Conservation (phyloP, 2,113 vertebrate genomes). For the Balaenoptera acutorostrata region DNA sequence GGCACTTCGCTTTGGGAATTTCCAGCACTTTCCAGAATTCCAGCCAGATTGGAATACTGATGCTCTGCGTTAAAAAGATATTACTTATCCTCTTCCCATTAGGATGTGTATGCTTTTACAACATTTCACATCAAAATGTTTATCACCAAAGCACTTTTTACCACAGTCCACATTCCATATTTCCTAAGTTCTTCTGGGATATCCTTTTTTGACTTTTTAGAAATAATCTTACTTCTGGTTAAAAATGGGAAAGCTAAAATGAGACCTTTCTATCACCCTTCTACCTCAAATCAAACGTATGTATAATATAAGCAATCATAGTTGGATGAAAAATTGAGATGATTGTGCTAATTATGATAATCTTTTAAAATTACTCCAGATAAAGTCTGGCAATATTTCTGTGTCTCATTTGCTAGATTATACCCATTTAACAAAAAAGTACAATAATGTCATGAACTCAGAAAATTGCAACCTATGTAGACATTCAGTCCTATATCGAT, state of each 20-base stretch:
- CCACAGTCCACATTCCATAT: not conserved
- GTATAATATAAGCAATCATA: not conserved
- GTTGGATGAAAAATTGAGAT: constrained; percentile 6
- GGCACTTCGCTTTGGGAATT: constrained; percentile 56
- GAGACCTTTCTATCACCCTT: not conserved
- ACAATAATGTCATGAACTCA: not conserved
- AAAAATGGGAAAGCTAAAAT: constrained; percentile 26
- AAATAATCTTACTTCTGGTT: constrained; percentile 16
- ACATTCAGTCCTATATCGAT: not conserved
- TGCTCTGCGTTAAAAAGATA: constrained; percentile 24
- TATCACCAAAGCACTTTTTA: not conserved
- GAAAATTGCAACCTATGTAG: not conserved
- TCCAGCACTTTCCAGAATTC: constrained; percentile 56
- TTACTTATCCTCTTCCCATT: not conserved
- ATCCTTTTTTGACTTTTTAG: not conserved
- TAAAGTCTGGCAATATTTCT: not conserved
- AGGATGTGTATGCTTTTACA: not conserved
- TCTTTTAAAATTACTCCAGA: not conserved
- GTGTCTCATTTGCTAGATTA: not conserved
- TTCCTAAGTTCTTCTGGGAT: not conserved
- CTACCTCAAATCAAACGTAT: not conserved
- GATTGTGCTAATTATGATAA: not conserved
- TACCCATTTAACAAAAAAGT: not conserved
- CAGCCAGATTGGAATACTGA: constrained; percentile 37
- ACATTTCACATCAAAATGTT: constrained; percentile 44